Evolutionary conservation across 2,113 vertebrate species (phyloP).

Genomic region (Malurus alboscapulatus): DNA sequence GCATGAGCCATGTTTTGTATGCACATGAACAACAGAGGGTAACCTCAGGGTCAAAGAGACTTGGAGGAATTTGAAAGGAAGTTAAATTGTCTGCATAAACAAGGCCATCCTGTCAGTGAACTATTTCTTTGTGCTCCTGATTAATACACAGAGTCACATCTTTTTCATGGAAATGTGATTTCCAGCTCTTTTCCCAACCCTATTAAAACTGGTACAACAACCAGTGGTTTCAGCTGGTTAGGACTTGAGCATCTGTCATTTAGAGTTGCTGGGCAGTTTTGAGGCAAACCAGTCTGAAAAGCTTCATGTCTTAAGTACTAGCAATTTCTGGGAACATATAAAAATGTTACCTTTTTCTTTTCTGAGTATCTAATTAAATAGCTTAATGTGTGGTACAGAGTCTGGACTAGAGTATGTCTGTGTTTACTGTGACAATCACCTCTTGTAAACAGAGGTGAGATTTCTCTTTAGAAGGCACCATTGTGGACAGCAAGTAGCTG

Average conservation of each 20-base stretch:
- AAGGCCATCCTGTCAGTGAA: not conserved
- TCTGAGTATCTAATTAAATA: not conserved
- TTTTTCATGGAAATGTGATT: not conserved
- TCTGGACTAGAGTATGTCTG: not conserved
- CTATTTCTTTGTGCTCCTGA: not conserved
- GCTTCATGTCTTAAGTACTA: not conserved
- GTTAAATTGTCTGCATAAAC: not conserved
- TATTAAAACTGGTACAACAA: not conserved
- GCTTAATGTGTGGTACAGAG: not conserved
- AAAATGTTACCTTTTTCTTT: not conserved
- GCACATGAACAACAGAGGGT: not conserved
- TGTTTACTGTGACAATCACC: not conserved
- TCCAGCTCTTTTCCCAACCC: not conserved
- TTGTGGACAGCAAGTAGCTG: not conserved
- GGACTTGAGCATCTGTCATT: rapidly evolving
- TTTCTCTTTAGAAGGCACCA: not conserved
- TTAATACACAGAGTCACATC: not conserved
- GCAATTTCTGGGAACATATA: not conserved
- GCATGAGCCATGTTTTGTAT: not conserved
- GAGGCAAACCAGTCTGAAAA: not conserved
- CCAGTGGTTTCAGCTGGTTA: not conserved
- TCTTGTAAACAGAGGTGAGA: not conserved
- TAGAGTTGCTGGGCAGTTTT: not conserved
- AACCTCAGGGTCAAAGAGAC: not conserved
- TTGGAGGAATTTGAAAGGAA: not conserved